phyloP scores from a whole-genome alignment of 1,140 invertebrate genomes.

The Gryllus bimaculatus region DNA sequence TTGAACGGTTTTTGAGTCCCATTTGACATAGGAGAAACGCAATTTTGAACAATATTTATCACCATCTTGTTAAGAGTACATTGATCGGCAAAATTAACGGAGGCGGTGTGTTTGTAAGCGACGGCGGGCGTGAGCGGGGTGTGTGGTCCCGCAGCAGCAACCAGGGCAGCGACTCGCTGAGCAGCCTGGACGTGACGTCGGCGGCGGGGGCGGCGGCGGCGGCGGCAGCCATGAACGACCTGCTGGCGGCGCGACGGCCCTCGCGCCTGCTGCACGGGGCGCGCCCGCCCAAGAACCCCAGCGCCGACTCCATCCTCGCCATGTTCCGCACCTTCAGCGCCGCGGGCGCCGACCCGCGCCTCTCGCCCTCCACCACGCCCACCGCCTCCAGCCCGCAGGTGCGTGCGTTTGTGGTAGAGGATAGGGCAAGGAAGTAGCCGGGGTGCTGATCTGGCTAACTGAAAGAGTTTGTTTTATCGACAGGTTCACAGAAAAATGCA shows the following conservation, averaged over 20 bases:
- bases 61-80: no score
- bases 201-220: no score
- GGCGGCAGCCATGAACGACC: neutral
- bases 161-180: constrained; percentile 19
- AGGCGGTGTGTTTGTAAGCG: neutral
- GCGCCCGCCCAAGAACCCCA: constrained; percentile 31
- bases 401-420: no score
- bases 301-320: constrained; percentile 62
- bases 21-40: no score
- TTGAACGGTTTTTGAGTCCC: no score
- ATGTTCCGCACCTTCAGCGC: constrained; percentile 56
- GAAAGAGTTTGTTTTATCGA: no score
- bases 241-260: constrained; percentile 9
- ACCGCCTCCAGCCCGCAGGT: constrained; percentile 50
- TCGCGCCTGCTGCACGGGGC: constrained; percentile 5
- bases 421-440: no score
- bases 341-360: neutral
- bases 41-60: no score
- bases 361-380: constrained; percentile 44
- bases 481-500: no score
- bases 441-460: no score
- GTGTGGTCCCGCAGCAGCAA: constrained; percentile 13
- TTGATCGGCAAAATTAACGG: neutral
- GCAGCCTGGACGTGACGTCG: constrained; percentile 12
- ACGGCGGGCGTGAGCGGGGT: neutral